These are phyloP conservation scores for Neodiprion virginianus DNA, from an alignment of 1,140 invertebrate genomes.

Conservation along the genomic window DNA sequence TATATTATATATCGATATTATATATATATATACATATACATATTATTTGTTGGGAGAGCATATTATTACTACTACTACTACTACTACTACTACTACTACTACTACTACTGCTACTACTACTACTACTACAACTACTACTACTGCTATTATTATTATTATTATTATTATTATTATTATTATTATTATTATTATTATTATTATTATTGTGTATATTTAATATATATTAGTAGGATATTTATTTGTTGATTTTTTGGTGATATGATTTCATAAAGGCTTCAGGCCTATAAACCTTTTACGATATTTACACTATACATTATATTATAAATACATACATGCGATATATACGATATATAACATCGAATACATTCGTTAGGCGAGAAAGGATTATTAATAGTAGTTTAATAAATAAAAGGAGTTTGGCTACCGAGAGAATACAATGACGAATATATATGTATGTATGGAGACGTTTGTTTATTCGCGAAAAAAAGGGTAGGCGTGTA, in stretches of 20 bases:
- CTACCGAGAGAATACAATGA: too few species aligned
- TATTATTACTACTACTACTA: slow-evolving; percentile 28
- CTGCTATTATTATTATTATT: not conserved
- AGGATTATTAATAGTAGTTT: too few species aligned
- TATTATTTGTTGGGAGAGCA: slow-evolving; percentile 56
- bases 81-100: not conserved
- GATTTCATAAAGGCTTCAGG: not conserved
- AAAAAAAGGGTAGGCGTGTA: too few species aligned
- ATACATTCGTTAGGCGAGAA: too few species aligned
- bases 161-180: not conserved
- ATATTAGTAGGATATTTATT: not conserved
- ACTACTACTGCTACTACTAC: not conserved
- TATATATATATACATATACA: not conserved
- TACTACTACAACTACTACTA: not conserved
- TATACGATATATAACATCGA: too few species aligned
- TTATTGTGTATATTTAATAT: not conserved
- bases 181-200: not conserved
- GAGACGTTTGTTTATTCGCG: too few species aligned
- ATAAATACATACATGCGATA: too few species aligned
- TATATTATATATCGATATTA: slow-evolving; percentile 26
- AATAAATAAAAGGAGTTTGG: too few species aligned
- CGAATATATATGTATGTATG: too few species aligned
- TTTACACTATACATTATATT: not conserved
- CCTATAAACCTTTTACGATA: not conserved
- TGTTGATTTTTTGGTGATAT: slow-evolving; percentile 4